phyloP scores from a whole-genome alignment of 2,113 vertebrate species.

The Sylvilagus bachmani region DNA sequence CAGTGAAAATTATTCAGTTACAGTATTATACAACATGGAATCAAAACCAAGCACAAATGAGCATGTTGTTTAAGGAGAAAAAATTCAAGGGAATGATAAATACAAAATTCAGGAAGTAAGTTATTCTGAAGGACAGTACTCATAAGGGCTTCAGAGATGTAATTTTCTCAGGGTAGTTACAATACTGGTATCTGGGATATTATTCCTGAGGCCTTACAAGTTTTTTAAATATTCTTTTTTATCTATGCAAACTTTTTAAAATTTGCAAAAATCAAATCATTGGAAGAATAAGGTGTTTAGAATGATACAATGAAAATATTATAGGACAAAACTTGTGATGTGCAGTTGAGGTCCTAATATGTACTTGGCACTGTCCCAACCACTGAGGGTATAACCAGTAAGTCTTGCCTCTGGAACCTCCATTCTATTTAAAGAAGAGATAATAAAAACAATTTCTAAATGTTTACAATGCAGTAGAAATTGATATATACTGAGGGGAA shows the following conservation, averaged over 20 bases:
- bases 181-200: neutral
- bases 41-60: neutral
- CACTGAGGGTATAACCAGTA: neutral
- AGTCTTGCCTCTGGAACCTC: neutral
- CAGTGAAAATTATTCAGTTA: neutral
- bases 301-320: slow-evolving; percentile 30
- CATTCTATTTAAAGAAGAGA: neutral
- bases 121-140: neutral
- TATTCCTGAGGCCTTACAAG: neutral
- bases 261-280: slow-evolving; percentile 2
- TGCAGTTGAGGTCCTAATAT: neutral
- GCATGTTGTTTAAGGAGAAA: neutral
- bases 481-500: neutral
- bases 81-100: slow-evolving; percentile 27
- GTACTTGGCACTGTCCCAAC: neutral
- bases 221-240: neutral
- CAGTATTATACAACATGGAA: neutral
- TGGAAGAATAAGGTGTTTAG: neutral
- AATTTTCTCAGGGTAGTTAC: neutral
- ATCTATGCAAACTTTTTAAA: neutral
- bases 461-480: neutral
- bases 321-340: neutral
- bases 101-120: neutral
- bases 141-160: neutral
- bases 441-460: neutral